Conservation (phyloP, 1,140 invertebrate species). For the Drosophila trapezifrons region DNA sequence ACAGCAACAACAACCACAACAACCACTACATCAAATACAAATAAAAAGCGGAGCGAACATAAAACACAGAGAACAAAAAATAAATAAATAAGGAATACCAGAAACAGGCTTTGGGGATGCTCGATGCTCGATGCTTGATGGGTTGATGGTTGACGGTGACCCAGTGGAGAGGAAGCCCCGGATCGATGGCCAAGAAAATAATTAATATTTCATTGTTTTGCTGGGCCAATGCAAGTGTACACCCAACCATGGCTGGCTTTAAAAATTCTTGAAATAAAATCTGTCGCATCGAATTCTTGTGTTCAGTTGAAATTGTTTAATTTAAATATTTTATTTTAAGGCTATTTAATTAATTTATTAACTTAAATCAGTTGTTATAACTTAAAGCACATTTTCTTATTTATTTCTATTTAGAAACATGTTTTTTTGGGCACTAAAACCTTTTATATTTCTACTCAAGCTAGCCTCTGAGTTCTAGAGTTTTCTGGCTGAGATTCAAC, state of each 20-base stretch:
- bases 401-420: too few relatives aligned
- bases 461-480: too few relatives aligned
- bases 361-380: too few relatives aligned
- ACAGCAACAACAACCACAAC: constrained; percentile 39
- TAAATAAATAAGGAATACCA: constrained; percentile 11
- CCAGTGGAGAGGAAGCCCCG: constrained; percentile 27
- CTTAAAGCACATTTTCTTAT: too few relatives aligned
- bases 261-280: background rate
- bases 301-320: too few relatives aligned
- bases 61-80: background rate
- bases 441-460: too few relatives aligned
- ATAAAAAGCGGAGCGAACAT: constrained; percentile 36
- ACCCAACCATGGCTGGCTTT: background rate
- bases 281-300: background rate
- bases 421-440: too few relatives aligned
- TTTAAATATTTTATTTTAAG: too few relatives aligned
- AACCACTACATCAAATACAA: constrained; percentile 63
- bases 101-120: constrained; percentile 11
- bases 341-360: too few relatives aligned
- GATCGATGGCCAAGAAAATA: constrained; percentile 32
- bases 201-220: constrained; percentile 40
- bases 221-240: background rate
- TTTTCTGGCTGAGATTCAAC: too few relatives aligned
- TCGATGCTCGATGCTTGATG: constrained; percentile 2
- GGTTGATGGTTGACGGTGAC: constrained; percentile 10